Conservation (phyloP, 2,797 vertebrate genomes). For the Sorex maritimensis region DNA sequence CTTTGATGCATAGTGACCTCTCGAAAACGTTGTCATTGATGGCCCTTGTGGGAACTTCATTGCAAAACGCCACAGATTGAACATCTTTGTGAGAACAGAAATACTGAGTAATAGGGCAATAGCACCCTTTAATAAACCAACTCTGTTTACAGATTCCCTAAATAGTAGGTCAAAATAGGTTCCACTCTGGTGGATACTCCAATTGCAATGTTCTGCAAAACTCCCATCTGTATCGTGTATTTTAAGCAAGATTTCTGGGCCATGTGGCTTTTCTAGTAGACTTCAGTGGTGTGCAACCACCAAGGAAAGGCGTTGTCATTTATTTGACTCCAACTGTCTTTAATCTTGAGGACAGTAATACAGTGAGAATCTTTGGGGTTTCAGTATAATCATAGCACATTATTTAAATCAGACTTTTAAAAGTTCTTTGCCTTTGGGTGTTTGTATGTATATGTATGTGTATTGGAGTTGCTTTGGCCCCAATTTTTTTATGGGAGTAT, state of each 20-base stretch:
- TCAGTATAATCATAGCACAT: slow-evolving; percentile 73
- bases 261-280: slow-evolving; percentile 80
- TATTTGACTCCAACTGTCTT: slow-evolving; percentile 80
- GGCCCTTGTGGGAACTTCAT: slow-evolving; percentile 52
- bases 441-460: background rate
- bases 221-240: slow-evolving; percentile 76
- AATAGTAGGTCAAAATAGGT: slow-evolving; percentile 75
- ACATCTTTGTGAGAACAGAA: slow-evolving; percentile 65
- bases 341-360: slow-evolving; percentile 82
- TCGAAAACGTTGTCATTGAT: slow-evolving; percentile 65
- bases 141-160: slow-evolving; percentile 71
- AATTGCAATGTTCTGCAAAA: slow-evolving; percentile 55
- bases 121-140: slow-evolving; percentile 72
- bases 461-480: slow-evolving; percentile 41
- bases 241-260: slow-evolving; percentile 80
- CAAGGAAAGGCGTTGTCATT: slow-evolving; percentile 78
- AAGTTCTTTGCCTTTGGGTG: slow-evolving; percentile 65
- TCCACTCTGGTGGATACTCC: slow-evolving; percentile 67
- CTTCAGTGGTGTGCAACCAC: slow-evolving; percentile 77
- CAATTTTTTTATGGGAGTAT: slow-evolving; percentile 13
- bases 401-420: slow-evolving; percentile 74
- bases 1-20: slow-evolving; percentile 74
- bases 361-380: slow-evolving; percentile 78
- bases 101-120: slow-evolving; percentile 72
- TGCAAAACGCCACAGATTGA: slow-evolving; percentile 35